phyloP scores from a whole-genome alignment of 2,113 vertebrate genomes.

The Entomyzon cyanotis region DNA sequence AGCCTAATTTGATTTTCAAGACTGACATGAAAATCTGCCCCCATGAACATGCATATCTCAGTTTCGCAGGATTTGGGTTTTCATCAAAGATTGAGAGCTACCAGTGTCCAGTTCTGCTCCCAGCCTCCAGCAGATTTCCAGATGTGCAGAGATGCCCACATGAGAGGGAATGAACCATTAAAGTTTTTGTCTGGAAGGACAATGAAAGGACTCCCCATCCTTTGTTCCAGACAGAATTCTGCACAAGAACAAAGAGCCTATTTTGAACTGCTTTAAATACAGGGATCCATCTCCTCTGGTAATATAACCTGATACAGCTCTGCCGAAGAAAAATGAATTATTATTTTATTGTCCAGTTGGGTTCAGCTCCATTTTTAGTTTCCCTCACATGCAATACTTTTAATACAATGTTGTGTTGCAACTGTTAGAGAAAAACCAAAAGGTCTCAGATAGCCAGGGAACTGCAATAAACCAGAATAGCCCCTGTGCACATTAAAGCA shows the following conservation, averaged over 20 bases:
- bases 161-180: background rate
- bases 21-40: background rate
- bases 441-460: background rate
- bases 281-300: background rate
- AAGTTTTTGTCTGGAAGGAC: background rate
- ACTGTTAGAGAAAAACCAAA: background rate
- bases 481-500: background rate
- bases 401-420: background rate
- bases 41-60: background rate
- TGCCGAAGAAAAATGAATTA: background rate
- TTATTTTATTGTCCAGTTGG: background rate
- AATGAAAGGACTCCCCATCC: background rate
- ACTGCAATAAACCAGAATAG: background rate
- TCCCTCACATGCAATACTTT: background rate
- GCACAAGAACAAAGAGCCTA: accelerated
- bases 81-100: background rate
- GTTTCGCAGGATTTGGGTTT: background rate
- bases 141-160: accelerated
- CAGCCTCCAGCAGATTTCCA: background rate
- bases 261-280: background rate
- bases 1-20: background rate
- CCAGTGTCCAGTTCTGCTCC: background rate
- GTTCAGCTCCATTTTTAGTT: background rate
- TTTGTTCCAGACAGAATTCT: background rate
- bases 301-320: background rate